A percentile compares a stretch with the other conserved stretches of the same genome.
Conservation (phyloP, 2,113 vertebrate genomes). For the Lipotes vexillifer region DNA sequence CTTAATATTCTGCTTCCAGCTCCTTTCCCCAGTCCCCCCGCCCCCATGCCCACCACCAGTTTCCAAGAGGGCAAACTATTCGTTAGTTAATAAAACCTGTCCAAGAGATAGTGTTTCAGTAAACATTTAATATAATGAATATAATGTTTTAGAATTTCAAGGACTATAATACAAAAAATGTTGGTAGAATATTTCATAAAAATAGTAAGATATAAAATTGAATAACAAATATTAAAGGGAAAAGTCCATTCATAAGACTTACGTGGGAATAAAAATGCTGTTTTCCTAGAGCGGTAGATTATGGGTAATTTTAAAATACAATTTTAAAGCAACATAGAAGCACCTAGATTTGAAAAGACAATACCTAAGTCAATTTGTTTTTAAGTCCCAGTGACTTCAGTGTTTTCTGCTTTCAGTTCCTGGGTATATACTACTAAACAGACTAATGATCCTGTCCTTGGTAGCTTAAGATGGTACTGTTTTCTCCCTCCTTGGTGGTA, state of each 20-base stretch:
- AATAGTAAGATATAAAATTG: not conserved
- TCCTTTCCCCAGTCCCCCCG: not conserved
- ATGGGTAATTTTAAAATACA: not conserved
- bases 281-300: not conserved
- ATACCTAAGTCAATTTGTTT: not conserved
- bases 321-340: not conserved
- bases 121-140: not conserved
- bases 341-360: not conserved
- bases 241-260: not conserved
- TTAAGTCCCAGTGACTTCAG: not conserved
- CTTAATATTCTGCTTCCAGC: not conserved
- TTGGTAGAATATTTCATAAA: not conserved
- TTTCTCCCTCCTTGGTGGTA: not conserved
- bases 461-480: not conserved
- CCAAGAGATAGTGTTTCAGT: not conserved
- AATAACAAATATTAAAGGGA: not conserved
- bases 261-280: not conserved
- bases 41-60: not conserved
- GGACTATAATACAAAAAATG: not conserved
- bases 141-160: not conserved
- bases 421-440: not conserved
- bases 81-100: not conserved
- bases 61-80: not conserved
- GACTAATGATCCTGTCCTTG: not conserved
- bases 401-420: not conserved